Conservation (phyloP, 2,113 vertebrate genomes). For the Taurulus bubalis region DNA sequence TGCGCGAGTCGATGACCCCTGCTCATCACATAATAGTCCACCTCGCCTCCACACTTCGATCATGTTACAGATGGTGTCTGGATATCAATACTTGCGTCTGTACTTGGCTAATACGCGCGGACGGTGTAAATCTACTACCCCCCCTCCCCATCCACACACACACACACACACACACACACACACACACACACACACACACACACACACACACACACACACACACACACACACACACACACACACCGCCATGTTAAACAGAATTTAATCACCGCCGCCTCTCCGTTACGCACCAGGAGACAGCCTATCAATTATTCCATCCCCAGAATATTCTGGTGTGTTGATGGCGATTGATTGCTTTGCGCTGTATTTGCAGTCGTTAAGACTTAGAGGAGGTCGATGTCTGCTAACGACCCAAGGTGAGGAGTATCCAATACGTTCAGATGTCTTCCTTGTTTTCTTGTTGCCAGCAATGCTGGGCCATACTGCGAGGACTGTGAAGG, state of each 20-base stretch:
- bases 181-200: too few species aligned
- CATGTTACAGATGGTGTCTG: constrained; percentile 65
- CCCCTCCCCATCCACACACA: background rate
- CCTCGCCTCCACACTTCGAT: constrained; percentile 56
- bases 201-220: too few species aligned
- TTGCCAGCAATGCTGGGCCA: constrained; percentile 14
- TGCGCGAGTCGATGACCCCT: constrained; percentile 40
- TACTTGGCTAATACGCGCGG: constrained; percentile 23
- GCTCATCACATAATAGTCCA: constrained; percentile 49
- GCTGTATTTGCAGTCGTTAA: constrained; percentile 74
- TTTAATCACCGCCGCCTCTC: constrained; percentile 75
- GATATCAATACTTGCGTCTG: constrained; percentile 65
- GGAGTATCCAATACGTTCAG: constrained; percentile 61
- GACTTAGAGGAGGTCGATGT: constrained; percentile 73
- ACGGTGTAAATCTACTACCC: constrained; percentile 51
- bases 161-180: too few species aligned
- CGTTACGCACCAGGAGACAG: constrained; percentile 69
- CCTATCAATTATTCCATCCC: constrained; percentile 78
- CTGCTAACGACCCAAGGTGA: constrained; percentile 75
- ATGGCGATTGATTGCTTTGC: constrained; percentile 77
- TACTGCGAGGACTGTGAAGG: background rate
- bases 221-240: background rate
- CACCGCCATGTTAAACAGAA: constrained; percentile 71
- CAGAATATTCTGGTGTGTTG: constrained; percentile 72
- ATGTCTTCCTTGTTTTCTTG: constrained; percentile 47